A percentile compares a stretch with the other conserved stretches of the same genome.
phyloP scores from a whole-genome alignment of 2,888 invertebrate species.

The Parnassius orleans region DNA sequence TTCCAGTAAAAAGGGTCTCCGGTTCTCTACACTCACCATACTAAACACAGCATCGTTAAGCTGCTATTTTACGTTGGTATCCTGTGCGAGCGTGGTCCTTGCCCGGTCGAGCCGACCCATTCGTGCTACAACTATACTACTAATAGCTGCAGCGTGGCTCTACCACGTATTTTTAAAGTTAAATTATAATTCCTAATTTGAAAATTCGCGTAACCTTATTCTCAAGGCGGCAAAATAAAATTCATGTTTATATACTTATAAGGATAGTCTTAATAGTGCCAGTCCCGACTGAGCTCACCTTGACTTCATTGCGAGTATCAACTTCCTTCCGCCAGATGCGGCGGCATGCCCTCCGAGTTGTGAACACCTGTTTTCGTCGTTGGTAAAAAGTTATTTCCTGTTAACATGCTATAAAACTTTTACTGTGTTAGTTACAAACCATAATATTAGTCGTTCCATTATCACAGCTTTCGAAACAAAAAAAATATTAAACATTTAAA shows the following conservation, averaged over 20 bases:
- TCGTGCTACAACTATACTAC: too few species aligned
- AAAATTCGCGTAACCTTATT: slow-evolving; percentile 29
- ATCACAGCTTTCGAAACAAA: too few species aligned
- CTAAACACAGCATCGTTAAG: too few species aligned
- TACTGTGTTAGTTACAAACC: slow-evolving; percentile 1
- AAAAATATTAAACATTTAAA: too few species aligned
- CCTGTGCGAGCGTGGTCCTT: too few species aligned
- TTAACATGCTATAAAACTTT: slow-evolving; percentile 9
- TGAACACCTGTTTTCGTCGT: slow-evolving; percentile 25
- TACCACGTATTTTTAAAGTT: too few species aligned
- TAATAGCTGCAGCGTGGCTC: too few species aligned
- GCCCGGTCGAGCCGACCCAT: too few species aligned
- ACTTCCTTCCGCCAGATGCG: slow-evolving; percentile 52
- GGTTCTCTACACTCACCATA: too few species aligned
- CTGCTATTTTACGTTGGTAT: too few species aligned
- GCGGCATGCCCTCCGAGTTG: slow-evolving; percentile 24
- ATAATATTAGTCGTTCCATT: too few species aligned
- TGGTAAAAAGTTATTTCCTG: slow-evolving; percentile 12
- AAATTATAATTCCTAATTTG: slow-evolving; percentile 10
- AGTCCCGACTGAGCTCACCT: slow-evolving; percentile 43
- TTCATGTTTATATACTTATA: slow-evolving; percentile 36
- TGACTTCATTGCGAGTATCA: slow-evolving; percentile 46
- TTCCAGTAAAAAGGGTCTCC: too few species aligned
- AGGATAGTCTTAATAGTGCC: slow-evolving; percentile 33
- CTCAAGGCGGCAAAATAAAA: slow-evolving; percentile 37